phyloP scores from a whole-genome alignment of 64 coral and sea anemone species.

The Actinia tenebrosa region DNA sequence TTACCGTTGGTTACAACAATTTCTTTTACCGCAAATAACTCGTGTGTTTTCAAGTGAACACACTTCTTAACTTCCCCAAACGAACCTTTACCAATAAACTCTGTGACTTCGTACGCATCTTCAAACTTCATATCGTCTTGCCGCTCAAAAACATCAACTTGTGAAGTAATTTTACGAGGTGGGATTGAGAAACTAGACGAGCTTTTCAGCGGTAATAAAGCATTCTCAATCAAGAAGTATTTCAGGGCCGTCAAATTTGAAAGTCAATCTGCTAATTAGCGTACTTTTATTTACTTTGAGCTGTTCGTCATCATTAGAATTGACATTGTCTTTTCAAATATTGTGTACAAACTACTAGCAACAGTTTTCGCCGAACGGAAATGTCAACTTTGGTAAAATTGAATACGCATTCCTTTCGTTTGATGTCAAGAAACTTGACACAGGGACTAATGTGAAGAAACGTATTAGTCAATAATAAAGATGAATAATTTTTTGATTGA shows the following conservation, averaged over 20 bases:
- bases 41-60: slow-evolving; percentile 48
- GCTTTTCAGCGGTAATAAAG: not conserved
- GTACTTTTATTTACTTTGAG: not conserved
- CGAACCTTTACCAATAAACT: slow-evolving; percentile 68
- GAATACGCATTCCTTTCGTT: not conserved
- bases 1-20: slow-evolving; percentile 48
- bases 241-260: not conserved
- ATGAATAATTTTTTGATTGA: not conserved
- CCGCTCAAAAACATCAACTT: not conserved
- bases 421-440: not conserved
- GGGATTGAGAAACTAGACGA: not conserved
- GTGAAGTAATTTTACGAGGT: not conserved
- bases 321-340: not conserved
- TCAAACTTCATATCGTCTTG: slow-evolving; percentile 45
- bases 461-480: not conserved
- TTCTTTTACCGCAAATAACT: slow-evolving; percentile 92
- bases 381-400: slow-evolving; percentile 1
- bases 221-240: not conserved
- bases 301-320: not conserved
- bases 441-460: not conserved
- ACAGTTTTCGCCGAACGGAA: not conserved
- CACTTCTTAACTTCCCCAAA: slow-evolving; percentile 89
- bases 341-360: not conserved
- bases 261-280: slow-evolving; percentile 2
- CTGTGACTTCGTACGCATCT: slow-evolving; percentile 73